Conservation (phyloP, 2,888 invertebrate species). For the Andrena chrysosceles region DNA sequence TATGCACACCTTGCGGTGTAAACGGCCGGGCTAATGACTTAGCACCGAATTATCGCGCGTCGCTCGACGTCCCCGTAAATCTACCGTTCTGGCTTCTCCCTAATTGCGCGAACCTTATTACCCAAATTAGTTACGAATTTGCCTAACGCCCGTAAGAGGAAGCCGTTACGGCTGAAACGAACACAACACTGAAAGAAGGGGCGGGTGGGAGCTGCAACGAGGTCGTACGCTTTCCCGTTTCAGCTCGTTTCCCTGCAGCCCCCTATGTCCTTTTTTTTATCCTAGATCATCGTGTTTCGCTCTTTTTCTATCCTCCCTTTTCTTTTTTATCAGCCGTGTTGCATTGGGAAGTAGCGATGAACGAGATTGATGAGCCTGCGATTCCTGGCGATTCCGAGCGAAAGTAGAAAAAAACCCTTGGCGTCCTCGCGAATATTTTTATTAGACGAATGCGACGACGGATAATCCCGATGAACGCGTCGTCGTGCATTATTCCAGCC, state of each 20-base stretch:
- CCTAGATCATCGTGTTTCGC: background rate
- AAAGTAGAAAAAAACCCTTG: slow-evolving; percentile 4
- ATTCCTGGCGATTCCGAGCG: background rate
- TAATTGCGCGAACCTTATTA: slow-evolving; percentile 66
- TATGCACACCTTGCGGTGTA: slow-evolving; percentile 70
- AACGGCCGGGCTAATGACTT: slow-evolving; percentile 72
- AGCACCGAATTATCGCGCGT: slow-evolving; percentile 71
- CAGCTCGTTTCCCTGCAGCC: background rate
- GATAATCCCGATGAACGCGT: slow-evolving; percentile 32
- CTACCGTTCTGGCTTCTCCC: slow-evolving; percentile 57
- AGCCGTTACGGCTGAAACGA: slow-evolving; percentile 22
- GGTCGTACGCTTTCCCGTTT: background rate
- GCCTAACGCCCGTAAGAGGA: slow-evolving; percentile 11
- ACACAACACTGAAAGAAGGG: background rate
- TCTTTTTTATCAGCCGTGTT: background rate
- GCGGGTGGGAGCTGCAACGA: background rate
- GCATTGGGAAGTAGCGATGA: slow-evolving; percentile 13
- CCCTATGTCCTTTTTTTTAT: background rate
- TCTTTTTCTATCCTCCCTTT: background rate
- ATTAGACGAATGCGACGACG: slow-evolving; percentile 31
- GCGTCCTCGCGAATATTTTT: slow-evolving; percentile 33
- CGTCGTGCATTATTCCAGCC: slow-evolving; percentile 32
- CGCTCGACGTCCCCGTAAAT: slow-evolving; percentile 67
- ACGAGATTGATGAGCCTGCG: slow-evolving; percentile 28
- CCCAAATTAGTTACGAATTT: slow-evolving; percentile 68